These are phyloP conservation scores for Brachyalestes nurse DNA, from an alignment of 2,797 vertebrate species.

Conservation along the genomic window DNA sequence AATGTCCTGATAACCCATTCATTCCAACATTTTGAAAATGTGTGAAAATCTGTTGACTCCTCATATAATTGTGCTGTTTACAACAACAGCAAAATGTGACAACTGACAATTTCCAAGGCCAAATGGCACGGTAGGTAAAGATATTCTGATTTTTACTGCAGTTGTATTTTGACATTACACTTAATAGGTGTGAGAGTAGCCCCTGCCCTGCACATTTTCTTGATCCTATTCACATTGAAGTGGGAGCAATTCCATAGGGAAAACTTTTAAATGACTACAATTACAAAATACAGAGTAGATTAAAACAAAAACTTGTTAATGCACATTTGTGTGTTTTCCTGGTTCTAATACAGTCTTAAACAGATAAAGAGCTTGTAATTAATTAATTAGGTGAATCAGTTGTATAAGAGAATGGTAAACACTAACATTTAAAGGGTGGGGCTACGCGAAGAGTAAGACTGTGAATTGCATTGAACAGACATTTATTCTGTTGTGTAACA, in stretches of 20 bases:
- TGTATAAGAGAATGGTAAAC: too few species aligned
- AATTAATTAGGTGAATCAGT: too few species aligned
- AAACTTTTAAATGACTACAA: background rate
- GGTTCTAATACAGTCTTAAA: too few species aligned
- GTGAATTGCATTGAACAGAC: background rate
- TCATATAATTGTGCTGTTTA: background rate
- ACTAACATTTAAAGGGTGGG: background rate
- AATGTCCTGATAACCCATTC: background rate
- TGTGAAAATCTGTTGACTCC: background rate
- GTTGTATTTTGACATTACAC: background rate
- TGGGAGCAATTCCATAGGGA: background rate
- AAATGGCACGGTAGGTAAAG: background rate
- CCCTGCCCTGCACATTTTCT: too few species aligned
- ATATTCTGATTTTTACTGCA: background rate
- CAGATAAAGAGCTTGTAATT: too few species aligned
- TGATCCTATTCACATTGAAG: background rate
- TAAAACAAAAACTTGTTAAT: background rate
- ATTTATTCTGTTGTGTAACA: background rate
- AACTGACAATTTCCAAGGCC: background rate
- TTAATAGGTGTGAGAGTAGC: background rate
- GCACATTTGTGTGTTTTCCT: too few species aligned
- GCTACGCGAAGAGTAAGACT: background rate
- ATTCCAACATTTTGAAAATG: background rate
- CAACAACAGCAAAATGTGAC: background rate
- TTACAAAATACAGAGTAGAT: background rate